Evolutionary conservation across 37 sponge, comb jelly and placozoan genomes (phyloP).

Genomic region (Petrosia ficiformis): DNA sequence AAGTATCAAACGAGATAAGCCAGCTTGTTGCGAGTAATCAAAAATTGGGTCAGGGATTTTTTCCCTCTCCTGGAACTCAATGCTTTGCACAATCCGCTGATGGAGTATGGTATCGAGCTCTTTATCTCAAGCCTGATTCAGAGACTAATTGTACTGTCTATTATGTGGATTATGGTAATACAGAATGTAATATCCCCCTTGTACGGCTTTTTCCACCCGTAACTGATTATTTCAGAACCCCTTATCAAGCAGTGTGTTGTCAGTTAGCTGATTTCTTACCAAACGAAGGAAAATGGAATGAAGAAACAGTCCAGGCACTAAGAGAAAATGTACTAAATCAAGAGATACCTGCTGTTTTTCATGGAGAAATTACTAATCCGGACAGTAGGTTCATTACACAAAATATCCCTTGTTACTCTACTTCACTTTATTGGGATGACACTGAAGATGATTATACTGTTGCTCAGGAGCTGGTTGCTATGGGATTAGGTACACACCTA

Average conservation of each 20-base stretch:
- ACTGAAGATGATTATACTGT: background rate
- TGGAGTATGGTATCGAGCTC: conserved; percentile 45
- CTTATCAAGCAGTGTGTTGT: conserved; percentile 60
- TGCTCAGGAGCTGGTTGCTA: conserved; percentile 15
- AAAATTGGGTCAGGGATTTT: background rate
- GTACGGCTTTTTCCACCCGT: background rate
- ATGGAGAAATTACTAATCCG: background rate
- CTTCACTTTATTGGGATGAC: conserved; percentile 16
- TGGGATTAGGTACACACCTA: conserved; percentile 18
- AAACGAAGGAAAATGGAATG: background rate
- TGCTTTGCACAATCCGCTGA: conserved; percentile 52
- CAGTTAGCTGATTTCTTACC: conserved; percentile 43
- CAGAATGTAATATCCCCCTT: conserved; percentile 27
- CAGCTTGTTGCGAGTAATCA: background rate
- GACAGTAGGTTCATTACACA: background rate
- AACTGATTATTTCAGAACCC: background rate
- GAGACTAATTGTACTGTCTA: conserved; percentile 18
- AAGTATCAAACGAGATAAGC: conserved; percentile 31
- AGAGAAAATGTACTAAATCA: conserved; percentile 18
- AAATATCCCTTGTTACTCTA: conserved; percentile 39
- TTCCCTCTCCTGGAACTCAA: conserved; percentile 1
- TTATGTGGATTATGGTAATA: conserved; percentile 78
- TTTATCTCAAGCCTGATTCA: background rate
- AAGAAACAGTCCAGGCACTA: background rate
- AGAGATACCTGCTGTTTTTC: conserved; percentile 33